Percentiles rank a stretch among this genome's conserved stretches.
phyloP scores from a whole-genome alignment of 2,888 invertebrate species.

The Plusia festucae region DNA sequence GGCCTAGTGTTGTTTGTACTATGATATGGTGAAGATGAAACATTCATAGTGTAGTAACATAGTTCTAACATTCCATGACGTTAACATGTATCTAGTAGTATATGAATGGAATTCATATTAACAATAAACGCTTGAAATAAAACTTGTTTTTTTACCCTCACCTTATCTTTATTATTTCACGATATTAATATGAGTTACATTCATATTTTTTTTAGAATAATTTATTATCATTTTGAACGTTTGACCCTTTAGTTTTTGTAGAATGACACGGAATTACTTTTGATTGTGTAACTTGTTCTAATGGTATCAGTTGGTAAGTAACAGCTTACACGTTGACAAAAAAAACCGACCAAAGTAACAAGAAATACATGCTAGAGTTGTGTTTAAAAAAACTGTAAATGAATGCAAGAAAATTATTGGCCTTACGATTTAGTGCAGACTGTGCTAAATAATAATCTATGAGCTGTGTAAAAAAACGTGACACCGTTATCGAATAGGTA shows the following conservation, averaged over 20 bases:
- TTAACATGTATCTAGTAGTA: conserved; percentile 52
- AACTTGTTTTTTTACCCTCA: conserved; percentile 74
- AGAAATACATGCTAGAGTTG: background rate
- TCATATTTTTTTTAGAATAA: conserved; percentile 71
- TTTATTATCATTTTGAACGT: conserved; percentile 36
- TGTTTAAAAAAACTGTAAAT: background rate
- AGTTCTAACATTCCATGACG: conserved; percentile 58
- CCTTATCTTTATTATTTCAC: conserved; percentile 65
- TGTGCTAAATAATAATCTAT: background rate
- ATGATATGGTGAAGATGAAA: conserved; percentile 28
- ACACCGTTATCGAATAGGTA: background rate
- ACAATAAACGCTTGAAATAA: conserved; percentile 82
- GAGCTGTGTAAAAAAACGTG: background rate
- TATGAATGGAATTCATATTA: conserved; percentile 89
- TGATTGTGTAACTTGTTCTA: background rate
- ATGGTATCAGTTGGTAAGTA: background rate
- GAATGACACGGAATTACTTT: background rate
- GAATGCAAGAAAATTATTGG: background rate
- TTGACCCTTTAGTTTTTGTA: conserved; percentile 21
- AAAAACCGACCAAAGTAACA: background rate
- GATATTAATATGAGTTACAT: conserved; percentile 85
- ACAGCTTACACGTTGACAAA: background rate
- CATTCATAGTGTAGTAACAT: conserved; percentile 39
- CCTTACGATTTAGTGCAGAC: background rate
- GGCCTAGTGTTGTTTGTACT: conserved; percentile 14